These are phyloP conservation scores for Tapera naevia DNA, from an alignment of 2,797 vertebrate genomes.

Conservation along the genomic window DNA sequence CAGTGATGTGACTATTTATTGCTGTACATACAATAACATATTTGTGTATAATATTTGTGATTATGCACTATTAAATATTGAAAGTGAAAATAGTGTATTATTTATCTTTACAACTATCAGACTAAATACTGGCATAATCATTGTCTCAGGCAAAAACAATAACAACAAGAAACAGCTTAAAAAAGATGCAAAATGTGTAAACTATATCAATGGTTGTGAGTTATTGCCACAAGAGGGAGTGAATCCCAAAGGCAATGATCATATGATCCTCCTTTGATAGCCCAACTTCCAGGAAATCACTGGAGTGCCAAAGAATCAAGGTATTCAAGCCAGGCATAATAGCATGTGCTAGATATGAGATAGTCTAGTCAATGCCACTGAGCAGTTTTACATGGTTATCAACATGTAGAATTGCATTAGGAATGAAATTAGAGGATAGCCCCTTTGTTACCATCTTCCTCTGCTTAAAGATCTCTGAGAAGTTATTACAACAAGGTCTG, in stretches of 20 bases:
- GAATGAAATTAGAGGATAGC: neutral
- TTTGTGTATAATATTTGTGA: neutral
- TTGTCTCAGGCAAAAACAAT: neutral
- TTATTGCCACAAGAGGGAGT: conserved; percentile 45
- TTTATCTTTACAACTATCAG: neutral
- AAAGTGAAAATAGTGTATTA: neutral
- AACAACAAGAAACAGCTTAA: neutral
- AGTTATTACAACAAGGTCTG: conserved; percentile 4
- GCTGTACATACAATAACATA: neutral
- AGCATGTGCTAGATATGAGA: neutral
- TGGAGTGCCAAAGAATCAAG: neutral
- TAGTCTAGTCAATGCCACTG: neutral
- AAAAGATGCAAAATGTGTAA: neutral
- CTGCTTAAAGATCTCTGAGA: neutral
- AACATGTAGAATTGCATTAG: neutral
- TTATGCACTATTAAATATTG: neutral
- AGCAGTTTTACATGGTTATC: neutral
- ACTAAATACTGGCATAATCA: neutral
- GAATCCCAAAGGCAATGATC: conserved; percentile 9
- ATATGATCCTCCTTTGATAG: neutral
- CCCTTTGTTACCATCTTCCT: neutral
- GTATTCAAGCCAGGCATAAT: neutral
- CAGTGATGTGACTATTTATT: neutral
- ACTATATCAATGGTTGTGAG: neutral
- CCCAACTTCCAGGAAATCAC: neutral